Evolutionary conservation across 1,140 invertebrate genomes (phyloP), one percentile per base, ranked within the genome.

Genomic region (Drosophila kikkawai): DNA sequence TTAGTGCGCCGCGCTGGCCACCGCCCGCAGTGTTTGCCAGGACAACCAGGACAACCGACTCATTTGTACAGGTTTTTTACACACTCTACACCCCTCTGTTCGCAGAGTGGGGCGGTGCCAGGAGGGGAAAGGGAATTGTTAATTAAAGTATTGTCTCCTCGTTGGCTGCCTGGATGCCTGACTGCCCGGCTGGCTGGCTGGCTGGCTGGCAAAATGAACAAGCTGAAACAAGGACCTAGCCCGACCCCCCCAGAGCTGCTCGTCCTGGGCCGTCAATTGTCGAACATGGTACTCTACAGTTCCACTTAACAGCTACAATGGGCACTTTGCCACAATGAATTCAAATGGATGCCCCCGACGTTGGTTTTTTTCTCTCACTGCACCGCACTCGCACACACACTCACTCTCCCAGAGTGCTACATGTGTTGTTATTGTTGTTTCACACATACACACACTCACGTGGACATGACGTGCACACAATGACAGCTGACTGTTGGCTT

Each of bases 61-160:
- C 86, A 90, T 90, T 90, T 90, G 85, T 90, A 82, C 82, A 85
- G 85, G 85, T 91, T 90, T 71, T 69, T 77, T 77, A 73, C 69
- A 65, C 55, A 71, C 66, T 63, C 45, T 32, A 22, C 39, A 55
- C 32, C 50, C 22, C 50, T 32, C n/a, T 1, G 32, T 7, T 29
- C 41, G 15, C 15, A 1, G 61, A 36, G 6, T 15, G 22, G 29
- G 51, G 9, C 4, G 34, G 34, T 4, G 13, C 15, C n/a, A 7
- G 7, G 29, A n/a, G 55, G 65, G 80, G 65, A 77, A 81, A 85
- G 84, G 84, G 88, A 91, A 91, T 91, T 91, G 88, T 91, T 91
- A 91, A 91, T 91, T 91, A 91, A 91, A 91, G 88, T 91, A 91
- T 91, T 91, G 88, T 91, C 87, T 91, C 87, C 88, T 90, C 83